phyloP scores from a whole-genome alignment of 1,140 invertebrate genomes.

The Microplitis demolitor region DNA sequence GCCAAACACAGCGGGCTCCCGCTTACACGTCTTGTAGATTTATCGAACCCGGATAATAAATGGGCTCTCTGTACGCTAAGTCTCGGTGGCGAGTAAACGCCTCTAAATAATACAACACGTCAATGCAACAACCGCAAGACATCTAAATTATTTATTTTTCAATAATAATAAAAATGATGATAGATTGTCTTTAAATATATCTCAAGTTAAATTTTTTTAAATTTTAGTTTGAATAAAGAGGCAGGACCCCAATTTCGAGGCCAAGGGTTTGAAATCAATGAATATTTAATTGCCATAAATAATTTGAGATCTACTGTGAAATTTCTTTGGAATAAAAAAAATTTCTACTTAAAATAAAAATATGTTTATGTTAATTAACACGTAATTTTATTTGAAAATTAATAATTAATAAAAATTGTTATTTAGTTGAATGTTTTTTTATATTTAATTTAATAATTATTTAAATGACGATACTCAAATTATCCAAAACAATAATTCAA shows the following conservation, averaged over 20 bases:
- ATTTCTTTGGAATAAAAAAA: too few species aligned
- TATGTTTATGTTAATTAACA: too few species aligned
- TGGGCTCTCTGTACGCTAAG: conserved; percentile 36
- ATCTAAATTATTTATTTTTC: conserved; percentile 8
- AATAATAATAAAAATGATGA: not conserved
- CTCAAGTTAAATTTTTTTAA: too few species aligned
- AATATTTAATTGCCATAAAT: conserved; percentile 14
- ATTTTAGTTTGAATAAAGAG: too few species aligned
- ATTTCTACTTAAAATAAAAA: too few species aligned
- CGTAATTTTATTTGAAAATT: too few species aligned
- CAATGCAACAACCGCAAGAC: conserved; percentile 8
- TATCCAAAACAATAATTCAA: too few species aligned
- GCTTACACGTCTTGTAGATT: conserved; percentile 46
- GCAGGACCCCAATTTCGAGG: too few species aligned
- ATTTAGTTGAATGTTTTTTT: too few species aligned
- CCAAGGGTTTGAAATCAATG: not conserved
- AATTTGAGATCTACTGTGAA: not conserved
- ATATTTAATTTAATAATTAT: too few species aligned
- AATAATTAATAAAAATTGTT: too few species aligned
- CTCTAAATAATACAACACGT: conserved; percentile 50
- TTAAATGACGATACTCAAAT: too few species aligned
- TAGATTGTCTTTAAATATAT: not conserved
- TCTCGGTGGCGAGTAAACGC: conserved; percentile 34
- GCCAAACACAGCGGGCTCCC: conserved; percentile 52
- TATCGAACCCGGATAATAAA: conserved; percentile 56